Conservation (phyloP, 2,888 invertebrate species). For the Caenorhabditis doughertyi region DNA sequence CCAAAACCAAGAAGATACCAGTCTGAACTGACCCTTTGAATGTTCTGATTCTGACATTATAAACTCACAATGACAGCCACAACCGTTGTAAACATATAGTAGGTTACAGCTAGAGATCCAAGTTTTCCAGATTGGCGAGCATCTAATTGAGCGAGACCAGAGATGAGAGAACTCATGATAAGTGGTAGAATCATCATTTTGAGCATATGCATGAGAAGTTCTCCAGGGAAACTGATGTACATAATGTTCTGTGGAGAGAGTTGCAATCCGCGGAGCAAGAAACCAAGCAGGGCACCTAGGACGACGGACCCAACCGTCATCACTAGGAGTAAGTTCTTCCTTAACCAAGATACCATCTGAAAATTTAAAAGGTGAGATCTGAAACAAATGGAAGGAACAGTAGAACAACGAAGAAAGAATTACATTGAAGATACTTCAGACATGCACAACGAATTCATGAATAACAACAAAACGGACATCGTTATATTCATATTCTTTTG, state of each 20-base stretch:
- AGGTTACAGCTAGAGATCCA: slow-evolving; percentile 86
- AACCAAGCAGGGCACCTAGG: slow-evolving; percentile 86
- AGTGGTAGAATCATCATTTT: slow-evolving; percentile 88
- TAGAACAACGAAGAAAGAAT: slow-evolving; percentile 22
- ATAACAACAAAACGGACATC: neutral
- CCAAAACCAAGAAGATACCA: slow-evolving; percentile 86
- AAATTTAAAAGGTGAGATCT: neutral
- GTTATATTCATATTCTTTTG: slow-evolving; percentile 6
- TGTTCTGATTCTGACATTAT: neutral
- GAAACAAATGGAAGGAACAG: neutral
- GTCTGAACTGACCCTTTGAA: slow-evolving; percentile 71
- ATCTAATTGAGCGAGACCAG: slow-evolving; percentile 87
- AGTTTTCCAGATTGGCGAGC: slow-evolving; percentile 87
- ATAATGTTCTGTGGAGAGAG: slow-evolving; percentile 84
- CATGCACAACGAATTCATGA: neutral
- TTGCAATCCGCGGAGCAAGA: slow-evolving; percentile 83
- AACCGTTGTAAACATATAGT: slow-evolving; percentile 87
- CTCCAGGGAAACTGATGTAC: slow-evolving; percentile 87
- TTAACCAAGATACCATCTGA: slow-evolving; percentile 83
- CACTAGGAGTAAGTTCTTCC: slow-evolving; percentile 86
- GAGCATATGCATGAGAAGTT: slow-evolving; percentile 87
- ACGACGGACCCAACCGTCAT: slow-evolving; percentile 86
- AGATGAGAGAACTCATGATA: slow-evolving; percentile 87
- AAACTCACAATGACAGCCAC: slow-evolving; percentile 86
- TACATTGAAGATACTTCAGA: slow-evolving; percentile 10